A percentile compares a stretch with the other conserved stretches of the same genome.
These are phyloP conservation scores for Octomys mimax DNA, from an alignment of 2,797 vertebrate species.

Conservation along the genomic window DNA sequence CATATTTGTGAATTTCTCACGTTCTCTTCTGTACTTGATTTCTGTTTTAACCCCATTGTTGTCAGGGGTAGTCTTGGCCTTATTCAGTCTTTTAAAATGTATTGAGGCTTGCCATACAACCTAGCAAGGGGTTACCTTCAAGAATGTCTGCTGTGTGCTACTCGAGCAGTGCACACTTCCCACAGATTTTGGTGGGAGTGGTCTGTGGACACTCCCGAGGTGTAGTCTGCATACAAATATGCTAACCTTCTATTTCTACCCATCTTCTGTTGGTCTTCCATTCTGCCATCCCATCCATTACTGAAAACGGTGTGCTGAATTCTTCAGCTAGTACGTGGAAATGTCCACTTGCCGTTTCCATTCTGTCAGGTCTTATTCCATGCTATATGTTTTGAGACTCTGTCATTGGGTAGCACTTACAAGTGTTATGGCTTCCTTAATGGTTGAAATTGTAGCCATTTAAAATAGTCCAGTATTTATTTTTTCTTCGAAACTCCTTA, in stretches of 20 bases:
- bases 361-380: background rate
- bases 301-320: background rate
- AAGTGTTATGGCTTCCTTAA: background rate
- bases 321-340: no score
- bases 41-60: background rate
- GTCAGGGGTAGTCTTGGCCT: background rate
- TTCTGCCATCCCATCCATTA: rapidly evolving
- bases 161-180: background rate
- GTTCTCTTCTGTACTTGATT: background rate
- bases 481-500: background rate
- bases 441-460: background rate
- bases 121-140: no score
- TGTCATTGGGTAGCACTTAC: background rate
- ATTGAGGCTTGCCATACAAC: background rate
- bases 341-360: background rate
- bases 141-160: background rate
- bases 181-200: rapidly evolving
- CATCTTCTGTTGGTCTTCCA: background rate
- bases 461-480: background rate
- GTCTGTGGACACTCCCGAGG: no score
- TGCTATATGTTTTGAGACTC: background rate
- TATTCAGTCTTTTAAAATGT: background rate
- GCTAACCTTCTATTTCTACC: no score
- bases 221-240: no score
- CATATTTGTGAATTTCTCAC: background rate